Conservation (phyloP, 2,888 invertebrate species). For the Yponomeuta evonymella region DNA sequence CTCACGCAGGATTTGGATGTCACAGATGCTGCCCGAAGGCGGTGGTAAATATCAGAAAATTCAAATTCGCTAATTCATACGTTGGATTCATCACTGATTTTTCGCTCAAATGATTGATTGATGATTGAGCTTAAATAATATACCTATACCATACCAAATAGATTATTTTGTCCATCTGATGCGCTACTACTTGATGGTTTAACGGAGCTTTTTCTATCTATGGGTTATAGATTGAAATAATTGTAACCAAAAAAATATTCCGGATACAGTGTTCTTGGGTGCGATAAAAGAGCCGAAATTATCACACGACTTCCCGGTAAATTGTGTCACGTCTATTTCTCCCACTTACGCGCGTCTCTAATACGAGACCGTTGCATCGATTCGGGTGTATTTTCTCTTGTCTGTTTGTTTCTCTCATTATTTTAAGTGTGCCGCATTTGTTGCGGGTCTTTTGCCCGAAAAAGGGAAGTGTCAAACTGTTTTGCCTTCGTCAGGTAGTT, state of each 20-base stretch:
- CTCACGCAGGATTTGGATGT: constrained; percentile 55
- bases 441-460: constrained; percentile 31
- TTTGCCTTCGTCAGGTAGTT: constrained; percentile 1
- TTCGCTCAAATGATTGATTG: no score
- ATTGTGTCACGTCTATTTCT: background rate
- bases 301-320: background rate
- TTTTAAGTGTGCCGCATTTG: constrained; percentile 31
- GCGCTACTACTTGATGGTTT: no score
- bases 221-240: background rate
- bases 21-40: constrained; percentile 68
- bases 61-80: no score
- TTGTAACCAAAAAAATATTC: background rate
- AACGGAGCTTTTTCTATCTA: no score
- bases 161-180: no score
- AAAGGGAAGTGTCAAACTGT: constrained; percentile 47
- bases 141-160: no score
- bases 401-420: constrained; percentile 29
- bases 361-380: constrained; percentile 6
- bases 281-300: background rate
- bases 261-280: background rate
- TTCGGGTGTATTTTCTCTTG: background rate
- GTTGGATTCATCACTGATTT: no score
- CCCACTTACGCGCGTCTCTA: background rate
- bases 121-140: no score
- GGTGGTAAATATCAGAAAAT: constrained; percentile 53